Base-by-base conservation (phyloP, 2,113 vertebrate species). In the Lagopus leucura region DNA sequence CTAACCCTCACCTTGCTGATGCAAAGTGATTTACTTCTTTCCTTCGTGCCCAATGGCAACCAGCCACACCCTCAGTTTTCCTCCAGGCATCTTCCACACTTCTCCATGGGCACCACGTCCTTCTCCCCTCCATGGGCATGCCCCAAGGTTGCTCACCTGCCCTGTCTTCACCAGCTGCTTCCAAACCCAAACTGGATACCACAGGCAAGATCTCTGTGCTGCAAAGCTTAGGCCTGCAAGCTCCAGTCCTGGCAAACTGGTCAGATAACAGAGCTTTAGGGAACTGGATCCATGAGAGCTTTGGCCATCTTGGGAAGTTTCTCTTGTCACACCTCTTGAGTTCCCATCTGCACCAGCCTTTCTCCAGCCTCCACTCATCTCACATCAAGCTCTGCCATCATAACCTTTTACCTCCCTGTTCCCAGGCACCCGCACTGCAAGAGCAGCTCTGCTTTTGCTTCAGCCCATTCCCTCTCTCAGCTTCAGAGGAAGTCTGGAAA, bases 341-440 rank as follows among this genome's bases (percentile, higher is more conserved):
- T 82, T 91, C 58, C 65, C 17, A 50, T 75, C 93, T 78, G 27
- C 36, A 88, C 55, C 72, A 77, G 50, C 28, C 54, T 89, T 82
- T 88, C 78, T 92, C 67, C 64, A 91, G 4, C 21, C 67, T 63
- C 84, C 50, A 45, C 21, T 74, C 36, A 43, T 80, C 30, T 63
- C 48, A 77, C 76, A 38, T 36, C 38, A 64, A 40, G 61, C 7
- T 17, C 38, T 64, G 36, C 16, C 65, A 81, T 10, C 1, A 2
- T 50, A 34, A 55, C 58, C 57, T 27, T 21, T 36, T 52, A 52
- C 9, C 24, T 1, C 8, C 30, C 17, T 13, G 0, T 17, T 63
- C 24, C 40, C 1, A 0, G n/a, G 36, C 0, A 2, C 21, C 2
- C 0, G 45, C 47, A 28, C 19, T 57, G 34, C 54, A 30, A 28